A percentile compares a stretch with the other conserved stretches of the same genome.
Conservation (phyloP, 2,888 invertebrate species). For the Autographa gamma region DNA sequence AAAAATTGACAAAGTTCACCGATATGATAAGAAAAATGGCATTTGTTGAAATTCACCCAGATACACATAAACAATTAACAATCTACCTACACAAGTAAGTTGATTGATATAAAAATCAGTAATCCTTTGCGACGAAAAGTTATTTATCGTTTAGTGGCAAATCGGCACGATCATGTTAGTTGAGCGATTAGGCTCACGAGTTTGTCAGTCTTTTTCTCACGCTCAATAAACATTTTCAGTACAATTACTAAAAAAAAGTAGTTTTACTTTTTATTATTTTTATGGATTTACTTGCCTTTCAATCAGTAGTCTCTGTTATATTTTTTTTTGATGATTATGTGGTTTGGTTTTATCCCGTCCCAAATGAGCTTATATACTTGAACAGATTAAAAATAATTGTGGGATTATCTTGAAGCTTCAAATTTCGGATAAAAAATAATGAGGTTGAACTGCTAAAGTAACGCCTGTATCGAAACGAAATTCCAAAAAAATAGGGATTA, state of each 20-base stretch:
- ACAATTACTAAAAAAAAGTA: neutral
- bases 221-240: slow-evolving; percentile 22
- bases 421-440: neutral
- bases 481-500: too few species aligned
- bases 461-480: neutral
- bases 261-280: too few species aligned
- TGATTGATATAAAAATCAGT: slow-evolving; percentile 42
- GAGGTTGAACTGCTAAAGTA: neutral
- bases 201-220: slow-evolving; percentile 34
- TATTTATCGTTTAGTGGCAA: slow-evolving; percentile 28
- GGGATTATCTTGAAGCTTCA: neutral
- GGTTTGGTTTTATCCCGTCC: neutral
- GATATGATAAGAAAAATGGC: too few species aligned
- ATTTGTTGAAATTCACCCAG: too few species aligned
- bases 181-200: slow-evolving; percentile 52
- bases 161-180: slow-evolving; percentile 53
- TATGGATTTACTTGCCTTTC: too few species aligned
- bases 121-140: slow-evolving; percentile 31
- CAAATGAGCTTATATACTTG: neutral
- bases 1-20: too few species aligned
- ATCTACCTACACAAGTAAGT: neutral
- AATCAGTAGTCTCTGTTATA: too few species aligned
- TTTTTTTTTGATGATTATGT: too few species aligned
- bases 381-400: neutral
- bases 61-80: too few species aligned